Evolutionary conservation across 1,140 invertebrate genomes (phyloP).

Genomic region (Macrobrachium nipponense): DNA sequence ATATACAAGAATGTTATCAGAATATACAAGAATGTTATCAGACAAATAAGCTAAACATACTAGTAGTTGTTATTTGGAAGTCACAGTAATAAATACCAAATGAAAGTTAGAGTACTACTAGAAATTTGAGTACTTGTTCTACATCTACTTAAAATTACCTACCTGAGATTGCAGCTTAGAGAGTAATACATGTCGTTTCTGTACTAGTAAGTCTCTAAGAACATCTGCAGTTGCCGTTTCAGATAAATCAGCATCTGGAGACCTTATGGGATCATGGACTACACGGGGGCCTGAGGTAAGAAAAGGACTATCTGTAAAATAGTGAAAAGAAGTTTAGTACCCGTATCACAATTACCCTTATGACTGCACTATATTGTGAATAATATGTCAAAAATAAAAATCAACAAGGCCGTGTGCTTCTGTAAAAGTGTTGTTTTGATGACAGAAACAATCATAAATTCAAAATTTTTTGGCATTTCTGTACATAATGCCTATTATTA

Average conservation of each 20-base stretch:
- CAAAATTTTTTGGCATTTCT: too few relatives aligned
- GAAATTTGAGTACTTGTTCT: constrained; percentile 13
- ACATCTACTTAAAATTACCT: constrained; percentile 73
- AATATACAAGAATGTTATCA: background rate
- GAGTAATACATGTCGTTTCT: constrained; percentile 86
- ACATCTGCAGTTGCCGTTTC: constrained; percentile 77
- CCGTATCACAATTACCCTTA: too few relatives aligned
- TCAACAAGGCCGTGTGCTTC: too few relatives aligned
- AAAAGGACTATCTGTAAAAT: constrained; percentile 39
- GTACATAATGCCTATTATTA: too few relatives aligned
- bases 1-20: background rate
- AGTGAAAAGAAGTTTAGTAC: background rate
- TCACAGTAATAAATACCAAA: too few relatives aligned
- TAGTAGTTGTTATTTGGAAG: too few relatives aligned
- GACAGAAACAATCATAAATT: too few relatives aligned
- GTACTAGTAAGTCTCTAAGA: constrained; percentile 88
- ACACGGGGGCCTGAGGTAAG: constrained; percentile 51
- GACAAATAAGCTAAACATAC: background rate
- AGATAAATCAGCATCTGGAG: constrained; percentile 55
- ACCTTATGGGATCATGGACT: constrained; percentile 57
- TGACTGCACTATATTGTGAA: too few relatives aligned
- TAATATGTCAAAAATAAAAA: too few relatives aligned
- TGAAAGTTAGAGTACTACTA: too few relatives aligned
- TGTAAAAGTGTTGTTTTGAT: too few relatives aligned
- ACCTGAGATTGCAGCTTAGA: constrained; percentile 81